Evolutionary conservation across 2,797 vertebrate genomes (phyloP), one percentile per base, ranked within the genome.

Genomic region (Molothrus ater): DNA sequence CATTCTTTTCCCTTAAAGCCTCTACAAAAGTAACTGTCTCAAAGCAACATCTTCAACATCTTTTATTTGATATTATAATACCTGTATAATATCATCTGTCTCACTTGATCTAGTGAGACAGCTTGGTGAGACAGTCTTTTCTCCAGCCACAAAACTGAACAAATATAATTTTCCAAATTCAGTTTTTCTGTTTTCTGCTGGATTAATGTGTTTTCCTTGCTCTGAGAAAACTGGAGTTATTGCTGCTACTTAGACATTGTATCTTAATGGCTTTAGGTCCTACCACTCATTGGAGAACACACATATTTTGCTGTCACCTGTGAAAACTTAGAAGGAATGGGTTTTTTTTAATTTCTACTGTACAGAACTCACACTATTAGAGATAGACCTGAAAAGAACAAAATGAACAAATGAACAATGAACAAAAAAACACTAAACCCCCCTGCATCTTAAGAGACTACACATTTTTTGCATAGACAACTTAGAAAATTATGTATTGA

Each of bases 381-480:
- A 53, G 9, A 59, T 0, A 53, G 1, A 34, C 4, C 8, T 10
- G 12, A 72, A 80, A 90, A 65, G 1, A 7, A 51, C 15, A 1
- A 4, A 38, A 22, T 3, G 5, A 38, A 43, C 1, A n/a, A 74
- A 56, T 32, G 31, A 25, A 1, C 3, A 38, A 18, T 3, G 6
- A n/a, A 43, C 1, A n/a, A 74, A 61, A 61, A 71, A 20, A 1
- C 1, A 8, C 9, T 20, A 24, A 59, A 3, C 1, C 1, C 0
- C 0, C 5, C 51, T 0, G 0, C 4, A 4, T 4, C 3, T 66
- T 26, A 32, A 57, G 7, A 36, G 20, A 56, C 29, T 29, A 79
- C 3, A n/a, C 2, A 5, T 25, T 51, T 68, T 81, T 82, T 61
- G 8, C 7, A 45, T 21, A 26, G 3, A 26, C 2, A 5, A 21